These are phyloP conservation scores for Sipha maydis DNA, from an alignment of 2,888 invertebrate species.

Conservation along the genomic window DNA sequence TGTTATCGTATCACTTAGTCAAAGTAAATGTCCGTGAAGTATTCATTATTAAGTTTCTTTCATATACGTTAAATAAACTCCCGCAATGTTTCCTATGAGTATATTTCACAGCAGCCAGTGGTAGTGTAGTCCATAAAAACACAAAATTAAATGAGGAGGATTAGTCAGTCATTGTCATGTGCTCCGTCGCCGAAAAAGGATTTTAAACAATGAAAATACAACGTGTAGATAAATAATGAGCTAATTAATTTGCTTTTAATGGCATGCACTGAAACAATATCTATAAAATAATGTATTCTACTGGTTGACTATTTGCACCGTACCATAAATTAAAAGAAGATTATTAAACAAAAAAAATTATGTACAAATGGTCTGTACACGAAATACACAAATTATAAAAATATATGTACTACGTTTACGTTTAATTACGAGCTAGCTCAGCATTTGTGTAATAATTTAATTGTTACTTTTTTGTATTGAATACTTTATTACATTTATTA, in stretches of 20 bases:
- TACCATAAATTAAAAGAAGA: constrained; percentile 12
- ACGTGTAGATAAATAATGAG: background rate
- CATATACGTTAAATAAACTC: constrained; percentile 42
- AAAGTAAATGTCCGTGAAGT: background rate
- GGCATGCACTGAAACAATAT: constrained; percentile 5
- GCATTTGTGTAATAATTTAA: background rate
- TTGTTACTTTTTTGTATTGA: background rate
- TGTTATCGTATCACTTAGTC: constrained; percentile 1
- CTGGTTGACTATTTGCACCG: constrained; percentile 1
- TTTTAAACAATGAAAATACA: constrained; percentile 14
- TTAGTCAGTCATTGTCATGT: constrained; percentile 32
- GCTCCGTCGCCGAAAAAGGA: background rate
- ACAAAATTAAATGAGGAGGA: constrained; percentile 34
- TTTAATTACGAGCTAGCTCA: constrained; percentile 9
- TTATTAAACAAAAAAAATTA: background rate
- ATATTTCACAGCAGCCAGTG: background rate
- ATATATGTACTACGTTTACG: background rate
- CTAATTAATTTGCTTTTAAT: constrained; percentile 49
- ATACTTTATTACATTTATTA: background rate
- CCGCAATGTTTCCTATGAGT: background rate
- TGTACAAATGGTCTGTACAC: background rate
- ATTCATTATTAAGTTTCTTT: constrained; percentile 24
- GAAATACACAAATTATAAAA: background rate
- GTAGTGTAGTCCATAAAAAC: background rate
- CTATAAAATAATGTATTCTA: background rate